These are phyloP conservation scores for Lamellibrachia satsuma DNA, from an alignment of 2,888 invertebrate species.

Conservation along the genomic window DNA sequence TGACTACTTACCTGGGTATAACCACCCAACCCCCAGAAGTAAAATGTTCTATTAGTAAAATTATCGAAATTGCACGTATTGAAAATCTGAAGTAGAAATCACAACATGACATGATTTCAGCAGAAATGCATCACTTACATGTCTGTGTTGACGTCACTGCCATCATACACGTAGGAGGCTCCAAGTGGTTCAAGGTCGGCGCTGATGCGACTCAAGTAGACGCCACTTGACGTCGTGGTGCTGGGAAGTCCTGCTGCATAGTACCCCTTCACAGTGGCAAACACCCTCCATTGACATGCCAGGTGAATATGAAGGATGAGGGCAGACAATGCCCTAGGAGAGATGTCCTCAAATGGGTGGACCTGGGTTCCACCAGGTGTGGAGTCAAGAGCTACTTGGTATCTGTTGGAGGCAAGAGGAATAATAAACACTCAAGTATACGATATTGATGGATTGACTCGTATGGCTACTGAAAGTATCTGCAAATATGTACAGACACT, in stretches of 20 bases:
- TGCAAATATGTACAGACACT: no score
- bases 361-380: conserved; percentile 33
- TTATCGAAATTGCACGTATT: no score
- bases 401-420: background rate
- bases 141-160: background rate
- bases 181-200: conserved; percentile 29
- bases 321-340: background rate
- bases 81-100: no score
- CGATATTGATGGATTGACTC: no score
- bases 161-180: conserved; percentile 19
- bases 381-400: conserved; percentile 28
- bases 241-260: conserved; percentile 47
- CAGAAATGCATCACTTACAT: background rate
- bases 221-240: conserved; percentile 40
- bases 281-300: conserved; percentile 30
- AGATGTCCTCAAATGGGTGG: conserved; percentile 19
- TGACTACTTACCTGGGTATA: no score
- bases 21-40: no score
- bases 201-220: conserved; percentile 43
- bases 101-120: no score
- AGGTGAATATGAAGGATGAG: conserved; percentile 25
- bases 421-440: no score
- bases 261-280: conserved; percentile 42
- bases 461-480: no score
- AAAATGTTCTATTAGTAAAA: no score